Evolutionary conservation across 2,888 invertebrate genomes (phyloP).

Genomic region (Falcaria lacertinaria): DNA sequence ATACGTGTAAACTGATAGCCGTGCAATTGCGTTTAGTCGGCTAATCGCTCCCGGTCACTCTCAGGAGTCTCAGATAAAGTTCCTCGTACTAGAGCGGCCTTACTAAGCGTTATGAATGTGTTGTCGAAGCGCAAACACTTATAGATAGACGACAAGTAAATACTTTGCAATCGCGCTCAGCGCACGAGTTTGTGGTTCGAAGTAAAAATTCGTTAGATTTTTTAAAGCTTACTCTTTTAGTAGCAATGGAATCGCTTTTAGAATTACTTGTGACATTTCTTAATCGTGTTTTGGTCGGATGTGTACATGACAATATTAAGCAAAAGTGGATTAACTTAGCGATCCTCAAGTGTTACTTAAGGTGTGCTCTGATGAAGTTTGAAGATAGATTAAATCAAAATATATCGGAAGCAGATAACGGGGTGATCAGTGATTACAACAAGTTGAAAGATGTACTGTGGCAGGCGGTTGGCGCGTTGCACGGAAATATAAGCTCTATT

Average conservation of each 20-base stretch:
- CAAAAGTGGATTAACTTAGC: slow-evolving; percentile 60
- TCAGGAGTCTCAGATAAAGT: slow-evolving; percentile 52
- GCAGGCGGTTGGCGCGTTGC: slow-evolving; percentile 55
- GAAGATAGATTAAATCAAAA: slow-evolving; percentile 27
- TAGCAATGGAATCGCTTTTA: slow-evolving; percentile 31
- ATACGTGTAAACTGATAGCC: slow-evolving; percentile 11
- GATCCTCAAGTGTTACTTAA: slow-evolving; percentile 44
- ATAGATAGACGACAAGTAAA: slow-evolving; percentile 7
- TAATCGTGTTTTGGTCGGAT: slow-evolving; percentile 29
- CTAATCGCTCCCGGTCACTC: slow-evolving; percentile 43
- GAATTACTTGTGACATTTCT: slow-evolving; percentile 30
- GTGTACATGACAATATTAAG: slow-evolving; percentile 27
- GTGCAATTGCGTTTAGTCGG: slow-evolving; percentile 7
- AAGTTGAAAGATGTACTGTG: slow-evolving; percentile 52
- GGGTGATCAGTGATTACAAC: slow-evolving; percentile 27
- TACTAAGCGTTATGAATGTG: slow-evolving; percentile 34
- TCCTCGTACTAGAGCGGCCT: slow-evolving; percentile 45
- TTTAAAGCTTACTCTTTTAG: no score
- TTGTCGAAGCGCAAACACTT: slow-evolving; percentile 4
- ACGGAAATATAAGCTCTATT: slow-evolving; percentile 43
- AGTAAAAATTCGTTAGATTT: no score
- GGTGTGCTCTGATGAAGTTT: slow-evolving; percentile 39
- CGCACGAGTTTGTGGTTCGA: no score
- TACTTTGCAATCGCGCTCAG: background rate
- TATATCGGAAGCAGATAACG: background rate